Base-by-base conservation (phyloP, 2,113 vertebrate genomes). In the Vicugna pacos region DNA sequence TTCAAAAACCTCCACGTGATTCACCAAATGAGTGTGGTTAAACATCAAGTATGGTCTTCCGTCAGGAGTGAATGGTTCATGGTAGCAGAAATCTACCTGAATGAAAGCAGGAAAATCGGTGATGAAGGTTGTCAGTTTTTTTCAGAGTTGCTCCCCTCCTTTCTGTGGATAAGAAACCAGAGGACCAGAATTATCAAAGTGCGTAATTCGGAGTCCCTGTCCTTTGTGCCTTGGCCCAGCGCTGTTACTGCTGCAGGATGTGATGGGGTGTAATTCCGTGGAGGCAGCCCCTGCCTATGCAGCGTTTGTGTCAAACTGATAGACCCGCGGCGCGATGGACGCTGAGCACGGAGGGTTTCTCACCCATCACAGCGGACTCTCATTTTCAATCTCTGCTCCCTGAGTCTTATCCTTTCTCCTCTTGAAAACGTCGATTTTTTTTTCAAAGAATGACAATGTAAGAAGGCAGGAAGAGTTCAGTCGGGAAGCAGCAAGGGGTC, bases 41-140 rank as follows among this genome's bases (percentile, higher is more conserved):
- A 28, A 38, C 46, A 32, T 26, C 64, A 22, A 0, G 1, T 11
- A 2, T n/a, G 24, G 14, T 2, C 28, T 86, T 76, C 26, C 19
- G 24, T 83, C 19, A 24, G 83, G 14, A 17, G 58, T 2, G 32
- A 64, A 28, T 3, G 30, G 30, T 50, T 62, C 26, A 0, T 6
- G 10, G 67, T 16, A 56, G 42, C 46, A 46, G 22, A 56, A 56
- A 30, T 2, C 26, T 10, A 2, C 46, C 12, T 7, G 35, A 84
- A 22, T 8, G 16, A 3, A 65, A 15, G 20, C 19, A 6, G 30
- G 70, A 73, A 65, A 50, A 8, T 24, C 0, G 0, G 12, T 0
- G 6, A 15, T 0, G 6, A 1, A 15, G 77, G 35, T 8, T 1
- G 24, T 52, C 42, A 14, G n/a, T n/a, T 87, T 79, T 14, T 28